Percentiles rank a stretch among this genome's conserved stretches.
Conservation (phyloP, 2,888 invertebrate species). For the Synanthedon andrenaeformis region DNA sequence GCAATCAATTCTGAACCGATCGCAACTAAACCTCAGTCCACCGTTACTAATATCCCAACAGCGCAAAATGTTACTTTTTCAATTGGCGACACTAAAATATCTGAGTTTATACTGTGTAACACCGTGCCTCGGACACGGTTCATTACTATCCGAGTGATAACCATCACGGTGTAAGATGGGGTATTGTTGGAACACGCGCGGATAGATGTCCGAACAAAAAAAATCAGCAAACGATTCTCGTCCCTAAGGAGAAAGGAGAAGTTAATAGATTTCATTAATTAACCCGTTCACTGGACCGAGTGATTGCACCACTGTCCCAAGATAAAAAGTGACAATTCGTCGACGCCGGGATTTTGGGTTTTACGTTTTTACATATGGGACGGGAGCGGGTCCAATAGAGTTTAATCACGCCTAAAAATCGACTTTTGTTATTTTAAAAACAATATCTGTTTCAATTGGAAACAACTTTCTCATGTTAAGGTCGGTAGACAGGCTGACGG, state of each 20-base stretch:
- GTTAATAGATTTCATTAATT: conserved; percentile 71
- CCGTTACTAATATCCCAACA: conserved; percentile 9
- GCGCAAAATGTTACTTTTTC: conserved; percentile 15
- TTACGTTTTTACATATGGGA: conserved; percentile 29
- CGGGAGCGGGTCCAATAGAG: conserved; percentile 21
- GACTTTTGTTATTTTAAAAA: too few relatives aligned
- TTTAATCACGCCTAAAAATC: conserved; percentile 5
- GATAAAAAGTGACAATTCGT: conserved; percentile 55
- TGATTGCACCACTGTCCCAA: conserved; percentile 59
- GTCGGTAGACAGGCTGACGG: too few relatives aligned
- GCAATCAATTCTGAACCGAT: conserved; percentile 19
- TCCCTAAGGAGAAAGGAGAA: conserved; percentile 50
- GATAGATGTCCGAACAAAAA: conserved; percentile 48
- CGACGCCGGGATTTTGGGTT: conserved; percentile 35
- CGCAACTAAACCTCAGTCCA: conserved; percentile 8
- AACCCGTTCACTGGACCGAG: conserved; percentile 66
- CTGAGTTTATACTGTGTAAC: not conserved
- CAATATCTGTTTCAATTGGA: too few relatives aligned
- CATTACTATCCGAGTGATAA: too few relatives aligned
- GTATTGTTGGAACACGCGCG: conserved; percentile 33
- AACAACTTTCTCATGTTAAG: too few relatives aligned
- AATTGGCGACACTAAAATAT: not conserved
- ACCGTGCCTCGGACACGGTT: not conserved
- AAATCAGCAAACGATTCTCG: conserved; percentile 34
- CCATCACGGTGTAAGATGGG: not conserved